Evolutionary conservation across 2,113 vertebrate genomes (phyloP), one percentile per base, ranked within the genome.

Genomic region (Sceloporus tristichus): DNA sequence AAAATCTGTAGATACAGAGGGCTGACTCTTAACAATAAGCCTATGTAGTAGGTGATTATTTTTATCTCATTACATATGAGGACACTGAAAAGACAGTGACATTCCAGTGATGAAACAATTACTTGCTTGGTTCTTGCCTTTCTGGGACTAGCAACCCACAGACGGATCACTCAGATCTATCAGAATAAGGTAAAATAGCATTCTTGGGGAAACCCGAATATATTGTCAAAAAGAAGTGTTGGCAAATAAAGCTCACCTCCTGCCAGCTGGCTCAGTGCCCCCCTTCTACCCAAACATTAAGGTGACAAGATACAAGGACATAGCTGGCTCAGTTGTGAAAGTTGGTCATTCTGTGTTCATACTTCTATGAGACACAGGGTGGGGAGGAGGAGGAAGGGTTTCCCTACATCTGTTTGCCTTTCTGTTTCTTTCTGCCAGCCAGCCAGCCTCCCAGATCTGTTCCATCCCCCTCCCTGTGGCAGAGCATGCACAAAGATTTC

Each of bases 391-490:
- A 9, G 5, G 9, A 38, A 14, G 11, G 48, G 13, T 10, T 3
- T 34, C 48, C 59, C 75, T 53, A n/a, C 29, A 53, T 68, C 62
- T 79, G 75, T 79, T 79, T 77, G 73, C 81, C 79, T 27, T n/a
- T 65, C 48, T 48, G 5, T 48, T 48, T 48, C 48, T 48, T 65
- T 65, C 62, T 21, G 19, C 23, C 82, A 29, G 54, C 54, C 70
- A 75, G 86, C 40, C 38, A 66, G 79, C 29, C 16, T 83, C 73
- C 70, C 42, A 56, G n/a, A 29, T 56, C 59, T 77, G 9, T 59
- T 54, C 48, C 82, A 77, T 68, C 73, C 74, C 87, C 81, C 80
- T 78, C 42, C 59, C 71, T 23, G 23, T 66, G 79, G 29, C 76
- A 54, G 40, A 77, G 42, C n/a, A 76, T 14, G 25, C 62, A 84